Evolutionary conservation across 2,113 vertebrate species (phyloP).

Genomic region (Neogale vison): DNA sequence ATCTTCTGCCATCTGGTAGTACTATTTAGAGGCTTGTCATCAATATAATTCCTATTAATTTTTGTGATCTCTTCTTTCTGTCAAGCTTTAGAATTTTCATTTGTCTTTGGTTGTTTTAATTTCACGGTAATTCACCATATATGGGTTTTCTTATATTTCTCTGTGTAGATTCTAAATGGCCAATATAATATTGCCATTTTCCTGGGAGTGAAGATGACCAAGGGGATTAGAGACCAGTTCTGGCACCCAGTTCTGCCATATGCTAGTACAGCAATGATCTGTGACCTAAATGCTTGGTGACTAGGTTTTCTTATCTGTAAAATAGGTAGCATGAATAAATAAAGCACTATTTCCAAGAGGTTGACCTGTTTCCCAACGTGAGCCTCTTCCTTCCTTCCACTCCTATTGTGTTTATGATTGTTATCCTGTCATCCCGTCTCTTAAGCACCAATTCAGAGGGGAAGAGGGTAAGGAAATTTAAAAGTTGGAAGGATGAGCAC

Average conservation of each 20-base stretch:
- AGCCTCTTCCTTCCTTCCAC: background rate
- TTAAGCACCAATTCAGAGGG: background rate
- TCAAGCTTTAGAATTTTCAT: background rate
- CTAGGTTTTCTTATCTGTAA: background rate
- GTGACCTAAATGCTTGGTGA: background rate
- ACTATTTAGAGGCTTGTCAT: background rate
- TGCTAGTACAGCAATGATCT: background rate
- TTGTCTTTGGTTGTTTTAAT: background rate
- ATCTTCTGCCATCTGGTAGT: background rate
- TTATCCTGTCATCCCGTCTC: background rate
- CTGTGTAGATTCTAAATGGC: background rate
- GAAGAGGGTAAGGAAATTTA: background rate
- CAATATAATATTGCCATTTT: background rate
- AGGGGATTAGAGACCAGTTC: no score
- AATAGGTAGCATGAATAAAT: background rate
- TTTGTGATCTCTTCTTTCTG: background rate
- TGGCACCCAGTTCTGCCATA: background rate
- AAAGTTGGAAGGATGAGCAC: no score
- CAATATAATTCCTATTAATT: background rate
- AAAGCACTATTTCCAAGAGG: background rate
- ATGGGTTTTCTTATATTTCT: background rate
- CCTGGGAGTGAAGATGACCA: rapidly evolving
- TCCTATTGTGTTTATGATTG: background rate
- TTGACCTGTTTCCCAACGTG: background rate
- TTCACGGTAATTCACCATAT: background rate